These are phyloP conservation scores for Osmoderma eremita DNA, from an alignment of 2,888 invertebrate genomes.

Conservation along the genomic window DNA sequence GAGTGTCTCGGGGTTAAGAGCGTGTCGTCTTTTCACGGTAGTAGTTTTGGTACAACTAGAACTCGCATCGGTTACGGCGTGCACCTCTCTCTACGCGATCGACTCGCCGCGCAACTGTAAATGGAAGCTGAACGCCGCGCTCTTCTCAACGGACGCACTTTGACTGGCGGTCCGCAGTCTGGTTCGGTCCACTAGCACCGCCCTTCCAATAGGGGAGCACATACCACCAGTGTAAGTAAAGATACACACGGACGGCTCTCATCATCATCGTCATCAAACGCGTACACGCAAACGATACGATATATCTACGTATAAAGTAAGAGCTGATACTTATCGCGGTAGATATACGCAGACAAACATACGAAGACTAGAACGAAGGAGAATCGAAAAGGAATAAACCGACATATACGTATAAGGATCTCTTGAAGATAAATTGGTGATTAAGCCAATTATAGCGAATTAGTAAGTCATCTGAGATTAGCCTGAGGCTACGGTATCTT, in stretches of 20 bases:
- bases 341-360: too few relatives aligned
- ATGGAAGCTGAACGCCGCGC: conserved; percentile 52
- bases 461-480: conserved; percentile 58
- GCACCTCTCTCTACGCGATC: conserved; percentile 43
- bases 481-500: conserved; percentile 38
- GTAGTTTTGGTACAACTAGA: conserved; percentile 5
- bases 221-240: conserved; percentile 31
- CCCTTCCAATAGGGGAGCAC: conserved; percentile 60
- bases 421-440: conserved; percentile 57
- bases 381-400: too few relatives aligned
- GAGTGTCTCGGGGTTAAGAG: not conserved
- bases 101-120: conserved; percentile 46
- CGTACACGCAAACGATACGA: too few relatives aligned
- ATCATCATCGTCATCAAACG: too few relatives aligned
- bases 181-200: conserved; percentile 54
- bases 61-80: conserved; percentile 26
- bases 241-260: not conserved
- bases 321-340: too few relatives aligned
- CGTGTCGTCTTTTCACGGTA: not conserved
- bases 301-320: too few relatives aligned
- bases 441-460: conserved; percentile 61
- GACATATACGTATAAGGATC: conserved; percentile 42
- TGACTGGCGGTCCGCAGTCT: conserved; percentile 63
- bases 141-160: conserved; percentile 56
- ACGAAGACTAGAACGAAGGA: too few relatives aligned